Percentiles rank a stretch among this genome's conserved stretches.
Conservation (phyloP, 2,113 vertebrate species). For the Callionymus lyra region DNA sequence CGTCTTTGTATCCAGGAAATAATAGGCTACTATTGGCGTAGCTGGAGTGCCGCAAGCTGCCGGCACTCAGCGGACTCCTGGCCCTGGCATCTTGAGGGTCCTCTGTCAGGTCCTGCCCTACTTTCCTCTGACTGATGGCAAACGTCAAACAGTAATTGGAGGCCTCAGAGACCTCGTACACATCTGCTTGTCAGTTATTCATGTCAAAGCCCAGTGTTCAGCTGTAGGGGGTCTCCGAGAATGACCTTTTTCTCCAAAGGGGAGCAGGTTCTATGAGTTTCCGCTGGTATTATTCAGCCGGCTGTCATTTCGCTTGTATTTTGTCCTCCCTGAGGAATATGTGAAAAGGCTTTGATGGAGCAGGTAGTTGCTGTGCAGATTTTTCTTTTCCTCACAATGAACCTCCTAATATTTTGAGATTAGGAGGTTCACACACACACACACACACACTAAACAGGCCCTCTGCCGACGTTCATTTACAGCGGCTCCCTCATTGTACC, state of each 20-base stretch:
- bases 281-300: constrained; percentile 1
- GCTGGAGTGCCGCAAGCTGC: constrained; percentile 19
- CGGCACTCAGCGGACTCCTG: neutral
- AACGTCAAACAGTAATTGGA: constrained; percentile 50
- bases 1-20: constrained; percentile 46
- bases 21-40: constrained; percentile 45
- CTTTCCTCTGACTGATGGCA: constrained; percentile 39
- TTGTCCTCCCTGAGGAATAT: constrained; percentile 33
- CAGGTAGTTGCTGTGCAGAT: constrained; percentile 32
- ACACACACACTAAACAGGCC: constrained; percentile 49
- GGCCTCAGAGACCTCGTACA: constrained; percentile 36
- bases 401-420: constrained; percentile 21
- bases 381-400: constrained; percentile 34
- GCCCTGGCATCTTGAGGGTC: constrained; percentile 5
- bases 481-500: constrained; percentile 31
- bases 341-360: constrained; percentile 22
- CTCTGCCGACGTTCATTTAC: constrained; percentile 46
- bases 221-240: constrained; percentile 35
- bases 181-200: constrained; percentile 44
- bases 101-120: constrained; percentile 20
- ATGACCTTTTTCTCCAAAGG: constrained; percentile 49
- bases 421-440: constrained; percentile 1
- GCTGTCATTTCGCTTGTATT: constrained; percentile 27
- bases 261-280: constrained; percentile 17
- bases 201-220: constrained; percentile 33